Evolutionary conservation across 1,140 invertebrate species (phyloP), one percentile per base, ranked within the genome.

Genomic region (Rhyacophila brunnea): DNA sequence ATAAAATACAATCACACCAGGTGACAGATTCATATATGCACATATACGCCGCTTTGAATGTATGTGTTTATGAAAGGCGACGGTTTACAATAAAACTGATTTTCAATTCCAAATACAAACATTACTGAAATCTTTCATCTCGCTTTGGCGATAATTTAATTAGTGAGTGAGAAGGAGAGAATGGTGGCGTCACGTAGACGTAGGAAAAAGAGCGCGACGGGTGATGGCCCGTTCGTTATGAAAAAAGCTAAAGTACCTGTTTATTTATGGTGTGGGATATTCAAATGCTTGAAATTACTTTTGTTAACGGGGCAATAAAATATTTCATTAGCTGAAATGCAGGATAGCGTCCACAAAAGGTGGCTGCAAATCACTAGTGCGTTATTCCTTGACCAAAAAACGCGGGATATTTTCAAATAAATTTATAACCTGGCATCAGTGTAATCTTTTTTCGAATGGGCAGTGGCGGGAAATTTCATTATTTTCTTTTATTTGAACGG

Each of bases 271-370:
- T 14, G 40, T 42, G 40, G 13, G 13, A 18, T 18, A 18, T 42
- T 18, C 40, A 28, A 42, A 42, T 42, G 40, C 17, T 13, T 18
- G 40, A 42, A 42, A 42, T 42, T 42, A 18, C 40, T 18, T 42
- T 42, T 42, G 40, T 42, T 42, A 42, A 42, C 40, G 40, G 13
- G 40, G 13, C 17, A 42, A 42, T 42, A 18, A 42, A 42, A 42
- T 42, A 42, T 42, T 42, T 42, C 40, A 42, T 14, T 13, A 18
- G 40, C 17, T 42, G 17, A 42, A 42, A 42, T 13, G 13, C 40
- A 42, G 13, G 40, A 28, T 28, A 11, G 40, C 40, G 40, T 42
- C 13, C 13, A 42, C 40, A 42, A 42, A 42, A 42, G 40, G 40
- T 5, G 3, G 40, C 17, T 42, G 40, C 40, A 42, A 42, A 42